A percentile compares a stretch with the other conserved stretches of the same genome.
Evolutionary conservation across 2,113 vertebrate species (phyloP).

Genomic region (Paracanthobrama guichenoti): DNA sequence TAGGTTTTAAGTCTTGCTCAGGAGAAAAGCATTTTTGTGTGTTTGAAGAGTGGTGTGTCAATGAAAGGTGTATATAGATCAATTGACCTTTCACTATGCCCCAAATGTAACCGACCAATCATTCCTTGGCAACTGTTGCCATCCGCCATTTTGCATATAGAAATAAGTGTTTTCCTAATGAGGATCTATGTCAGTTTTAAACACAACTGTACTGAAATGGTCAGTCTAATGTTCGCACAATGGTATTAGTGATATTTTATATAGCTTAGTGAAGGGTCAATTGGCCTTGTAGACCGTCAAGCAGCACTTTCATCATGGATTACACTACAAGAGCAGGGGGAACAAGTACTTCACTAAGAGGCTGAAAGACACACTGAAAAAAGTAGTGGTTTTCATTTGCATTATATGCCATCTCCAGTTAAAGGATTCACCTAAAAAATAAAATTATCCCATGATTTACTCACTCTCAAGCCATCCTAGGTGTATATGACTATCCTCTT

Average conservation of each 20-base stretch:
- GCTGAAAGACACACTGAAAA: neutral
- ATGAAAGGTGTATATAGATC: neutral
- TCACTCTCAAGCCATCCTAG: no score
- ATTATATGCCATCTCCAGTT: neutral
- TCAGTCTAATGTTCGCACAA: no score
- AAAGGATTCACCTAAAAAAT: no score
- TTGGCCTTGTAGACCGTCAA: constrained; percentile 11
- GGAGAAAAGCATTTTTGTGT: neutral
- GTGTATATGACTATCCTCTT: no score
- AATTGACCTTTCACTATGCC: neutral
- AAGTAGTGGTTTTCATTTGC: neutral
- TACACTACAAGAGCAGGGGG: constrained; percentile 16
- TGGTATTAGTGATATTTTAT: no score
- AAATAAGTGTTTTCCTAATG: neutral
- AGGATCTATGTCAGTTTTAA: no score
- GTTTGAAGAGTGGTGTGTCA: neutral
- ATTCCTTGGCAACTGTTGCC: neutral
- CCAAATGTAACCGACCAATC: neutral
- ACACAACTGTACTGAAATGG: no score
- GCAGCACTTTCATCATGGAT: constrained; percentile 25
- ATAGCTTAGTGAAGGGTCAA: neutral
- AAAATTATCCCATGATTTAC: no score
- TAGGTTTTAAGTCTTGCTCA: neutral
- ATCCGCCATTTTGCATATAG: neutral
- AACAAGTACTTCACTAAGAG: neutral